Conservation (phyloP, 2,888 invertebrate genomes). For the Epiblema foenella region DNA sequence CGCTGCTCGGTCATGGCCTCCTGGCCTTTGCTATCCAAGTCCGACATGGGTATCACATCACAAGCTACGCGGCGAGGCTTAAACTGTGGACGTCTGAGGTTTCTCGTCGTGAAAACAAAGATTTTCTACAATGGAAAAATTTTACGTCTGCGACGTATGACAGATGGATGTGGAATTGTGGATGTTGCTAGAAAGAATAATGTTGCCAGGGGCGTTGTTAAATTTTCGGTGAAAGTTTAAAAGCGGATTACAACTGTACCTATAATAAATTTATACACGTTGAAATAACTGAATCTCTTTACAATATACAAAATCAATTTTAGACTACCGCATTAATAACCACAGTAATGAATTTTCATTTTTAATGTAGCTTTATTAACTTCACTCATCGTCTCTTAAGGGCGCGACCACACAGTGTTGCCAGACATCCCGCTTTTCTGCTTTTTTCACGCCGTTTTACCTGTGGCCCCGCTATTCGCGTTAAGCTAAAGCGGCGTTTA, state of each 20-base stretch:
- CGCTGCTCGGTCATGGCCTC: constrained; percentile 74
- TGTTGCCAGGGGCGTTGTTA: constrained; percentile 22
- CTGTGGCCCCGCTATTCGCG: too few species aligned
- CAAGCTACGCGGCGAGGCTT: constrained; percentile 58
- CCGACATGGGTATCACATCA: constrained; percentile 80
- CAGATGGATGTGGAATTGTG: constrained; percentile 7
- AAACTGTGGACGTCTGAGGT: constrained; percentile 50
- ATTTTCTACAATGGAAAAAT: constrained; percentile 40
- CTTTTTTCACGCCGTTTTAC: too few species aligned
- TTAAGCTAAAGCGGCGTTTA: too few species aligned
- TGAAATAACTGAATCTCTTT: too few species aligned
- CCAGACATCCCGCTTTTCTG: too few species aligned
- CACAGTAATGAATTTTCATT: too few species aligned
- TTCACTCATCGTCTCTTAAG: too few species aligned
- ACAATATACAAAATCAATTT: too few species aligned
- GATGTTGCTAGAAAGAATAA: constrained; percentile 14
- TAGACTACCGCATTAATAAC: too few species aligned
- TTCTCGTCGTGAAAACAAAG: constrained; percentile 47
- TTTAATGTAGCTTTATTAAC: too few species aligned
- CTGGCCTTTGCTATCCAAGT: constrained; percentile 69
- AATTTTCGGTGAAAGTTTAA: not conserved
- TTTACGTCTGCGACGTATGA: constrained; percentile 44
- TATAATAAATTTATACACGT: too few species aligned
- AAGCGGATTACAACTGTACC: not conserved
- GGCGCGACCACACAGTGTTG: too few species aligned